phyloP scores from a whole-genome alignment of 2,888 invertebrate species.

The Temnothorax ravouxi region DNA sequence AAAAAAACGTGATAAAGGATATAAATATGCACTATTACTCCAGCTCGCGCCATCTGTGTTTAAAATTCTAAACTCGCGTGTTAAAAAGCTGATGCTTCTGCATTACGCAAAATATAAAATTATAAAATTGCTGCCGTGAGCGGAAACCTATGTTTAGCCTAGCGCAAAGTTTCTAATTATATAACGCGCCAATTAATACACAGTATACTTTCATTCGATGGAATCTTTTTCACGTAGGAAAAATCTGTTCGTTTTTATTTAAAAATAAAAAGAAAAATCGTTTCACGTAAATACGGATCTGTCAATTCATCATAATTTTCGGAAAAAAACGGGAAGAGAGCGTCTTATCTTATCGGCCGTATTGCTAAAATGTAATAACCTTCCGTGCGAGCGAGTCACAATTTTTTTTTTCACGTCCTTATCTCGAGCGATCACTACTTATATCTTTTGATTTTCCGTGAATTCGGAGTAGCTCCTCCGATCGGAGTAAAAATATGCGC shows the following conservation, averaged over 20 bases:
- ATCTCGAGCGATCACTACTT: not conserved
- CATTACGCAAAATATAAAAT: constrained; percentile 36
- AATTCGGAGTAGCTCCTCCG: not conserved
- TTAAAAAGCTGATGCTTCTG: constrained; percentile 7
- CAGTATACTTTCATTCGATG: no score
- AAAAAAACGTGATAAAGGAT: not conserved
- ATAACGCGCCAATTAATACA: not conserved
- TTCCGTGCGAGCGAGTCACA: not conserved
- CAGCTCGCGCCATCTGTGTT: constrained; percentile 29
- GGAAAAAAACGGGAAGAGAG: not conserved
- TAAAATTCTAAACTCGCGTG: constrained; percentile 24
- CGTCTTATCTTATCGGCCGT: not conserved
- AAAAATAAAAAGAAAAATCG: not conserved
- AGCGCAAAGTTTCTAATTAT: constrained; percentile 4
- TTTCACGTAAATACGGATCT: not conserved
- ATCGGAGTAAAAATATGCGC: not conserved
- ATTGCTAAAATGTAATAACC: not conserved
- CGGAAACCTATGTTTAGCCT: constrained; percentile 20
- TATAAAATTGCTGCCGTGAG: constrained; percentile 14
- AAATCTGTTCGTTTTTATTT: not conserved
- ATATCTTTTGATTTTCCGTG: not conserved
- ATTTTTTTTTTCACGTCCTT: not conserved
- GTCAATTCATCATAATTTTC: not conserved
- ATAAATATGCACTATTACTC: constrained; percentile 2
- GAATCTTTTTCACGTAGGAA: not conserved